These are phyloP conservation scores for Cotesia chilonis DNA, from an alignment of 1,140 invertebrate genomes.

Conservation along the genomic window DNA sequence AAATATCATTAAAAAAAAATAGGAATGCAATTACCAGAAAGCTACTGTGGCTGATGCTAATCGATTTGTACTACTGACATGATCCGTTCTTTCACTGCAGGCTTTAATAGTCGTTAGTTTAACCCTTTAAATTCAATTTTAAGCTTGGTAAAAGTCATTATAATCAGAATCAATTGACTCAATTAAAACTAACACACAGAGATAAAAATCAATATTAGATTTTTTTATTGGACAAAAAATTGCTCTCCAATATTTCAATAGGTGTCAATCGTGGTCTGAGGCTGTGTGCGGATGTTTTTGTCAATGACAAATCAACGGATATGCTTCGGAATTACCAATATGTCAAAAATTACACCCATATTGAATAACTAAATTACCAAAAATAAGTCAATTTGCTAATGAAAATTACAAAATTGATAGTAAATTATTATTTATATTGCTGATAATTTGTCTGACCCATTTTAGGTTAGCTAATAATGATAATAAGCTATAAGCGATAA, in stretches of 20 bases:
- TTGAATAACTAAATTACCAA: too few species aligned
- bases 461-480: too few species aligned
- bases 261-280: not conserved
- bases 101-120: constrained; percentile 7
- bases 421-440: too few species aligned
- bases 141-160: not conserved
- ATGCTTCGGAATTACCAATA: too few species aligned
- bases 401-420: too few species aligned
- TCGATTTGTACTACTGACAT: constrained; percentile 35
- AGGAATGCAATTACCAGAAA: not conserved
- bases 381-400: too few species aligned
- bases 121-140: not conserved
- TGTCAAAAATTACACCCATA: too few species aligned
- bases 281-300: not conserved
- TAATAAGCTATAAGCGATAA: too few species aligned
- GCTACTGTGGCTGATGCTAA: constrained; percentile 22
- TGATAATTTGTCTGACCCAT: too few species aligned
- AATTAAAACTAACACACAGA: not conserved
- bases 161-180: constrained; percentile 15
- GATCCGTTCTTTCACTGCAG: constrained; percentile 24
- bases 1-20: not conserved
- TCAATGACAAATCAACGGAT: not conserved
- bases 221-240: not conserved
- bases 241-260: not conserved
- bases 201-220: not conserved